A percentile compares a stretch with the other conserved stretches of the same genome.
These are phyloP conservation scores for Trinectes maculatus DNA, from an alignment of 2,113 vertebrate genomes.

Conservation along the genomic window DNA sequence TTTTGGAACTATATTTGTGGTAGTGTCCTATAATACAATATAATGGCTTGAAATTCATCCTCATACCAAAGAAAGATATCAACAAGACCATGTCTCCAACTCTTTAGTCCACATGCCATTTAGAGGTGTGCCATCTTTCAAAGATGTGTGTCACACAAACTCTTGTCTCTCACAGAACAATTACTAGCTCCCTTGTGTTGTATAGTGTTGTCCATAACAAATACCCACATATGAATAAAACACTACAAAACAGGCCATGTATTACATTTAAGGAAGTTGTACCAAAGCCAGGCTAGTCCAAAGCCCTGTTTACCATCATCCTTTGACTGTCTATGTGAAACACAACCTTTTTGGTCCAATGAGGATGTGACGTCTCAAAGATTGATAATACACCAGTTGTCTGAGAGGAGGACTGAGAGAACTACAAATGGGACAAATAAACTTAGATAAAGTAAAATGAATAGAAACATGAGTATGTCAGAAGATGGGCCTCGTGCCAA, in stretches of 20 bases:
- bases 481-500: background rate
- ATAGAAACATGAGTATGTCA: constrained; percentile 13
- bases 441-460: constrained; percentile 1
- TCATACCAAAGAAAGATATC: background rate
- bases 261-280: background rate
- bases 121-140: background rate
- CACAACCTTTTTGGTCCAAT: no score
- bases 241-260: background rate
- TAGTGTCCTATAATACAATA: no score
- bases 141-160: constrained; percentile 4
- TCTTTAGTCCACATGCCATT: background rate
- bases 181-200: background rate
- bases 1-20: background rate
- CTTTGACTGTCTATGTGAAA: no score
- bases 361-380: no score
- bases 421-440: background rate
- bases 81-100: background rate
- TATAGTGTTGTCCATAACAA: no score
- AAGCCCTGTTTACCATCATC: no score
- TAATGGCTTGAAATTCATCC: background rate
- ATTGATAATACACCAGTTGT: no score
- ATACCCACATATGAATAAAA: background rate
- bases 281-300: background rate
- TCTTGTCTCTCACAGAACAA: background rate
- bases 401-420: no score